Conservation (phyloP, 1,140 invertebrate genomes). For the Brachionus paranguensis region DNA sequence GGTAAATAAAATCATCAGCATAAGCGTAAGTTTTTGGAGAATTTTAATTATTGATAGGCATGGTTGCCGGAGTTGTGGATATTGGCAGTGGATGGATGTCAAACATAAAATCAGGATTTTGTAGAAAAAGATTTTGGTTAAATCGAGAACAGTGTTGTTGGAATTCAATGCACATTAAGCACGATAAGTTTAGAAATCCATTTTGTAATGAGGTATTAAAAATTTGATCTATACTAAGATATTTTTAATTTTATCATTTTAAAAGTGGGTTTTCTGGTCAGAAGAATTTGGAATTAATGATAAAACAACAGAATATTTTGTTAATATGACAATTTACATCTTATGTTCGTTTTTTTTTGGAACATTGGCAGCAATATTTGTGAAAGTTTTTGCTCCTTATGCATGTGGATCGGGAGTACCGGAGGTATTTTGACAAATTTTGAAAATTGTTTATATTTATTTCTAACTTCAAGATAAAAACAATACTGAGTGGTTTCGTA, state of each 20-base stretch:
- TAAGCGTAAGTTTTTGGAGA: neutral
- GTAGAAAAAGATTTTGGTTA: constrained; percentile 94
- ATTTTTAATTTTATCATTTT: neutral
- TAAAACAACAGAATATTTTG: constrained; percentile 85
- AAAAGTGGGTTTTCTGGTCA: constrained; percentile 40
- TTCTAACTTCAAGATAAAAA: constrained; percentile 60
- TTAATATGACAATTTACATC: constrained; percentile 89
- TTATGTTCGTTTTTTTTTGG: constrained; percentile 86
- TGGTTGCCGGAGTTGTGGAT: constrained; percentile 64
- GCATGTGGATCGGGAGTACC: constrained; percentile 69
- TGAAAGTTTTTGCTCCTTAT: constrained; percentile 97
- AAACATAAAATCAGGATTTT: constrained; percentile 95
- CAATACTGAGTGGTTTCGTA: constrained; percentile 97
- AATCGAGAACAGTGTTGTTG: constrained; percentile 99
- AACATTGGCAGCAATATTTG: constrained; percentile 81
- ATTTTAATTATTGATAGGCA: neutral
- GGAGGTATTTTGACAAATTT: constrained; percentile 41
- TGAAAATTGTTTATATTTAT: neutral
- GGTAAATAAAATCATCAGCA: constrained; percentile 50
- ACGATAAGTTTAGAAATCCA: constrained; percentile 64
- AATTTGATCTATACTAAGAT: neutral
- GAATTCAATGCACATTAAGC: constrained; percentile 92
- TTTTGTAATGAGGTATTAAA: constrained; percentile 43
- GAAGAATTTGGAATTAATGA: constrained; percentile 68
- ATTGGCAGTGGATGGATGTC: constrained; percentile 99